Percentiles rank a stretch among this genome's conserved stretches.
Conservation (phyloP, 2,797 vertebrate genomes). For the Tadarida brasiliensis region DNA sequence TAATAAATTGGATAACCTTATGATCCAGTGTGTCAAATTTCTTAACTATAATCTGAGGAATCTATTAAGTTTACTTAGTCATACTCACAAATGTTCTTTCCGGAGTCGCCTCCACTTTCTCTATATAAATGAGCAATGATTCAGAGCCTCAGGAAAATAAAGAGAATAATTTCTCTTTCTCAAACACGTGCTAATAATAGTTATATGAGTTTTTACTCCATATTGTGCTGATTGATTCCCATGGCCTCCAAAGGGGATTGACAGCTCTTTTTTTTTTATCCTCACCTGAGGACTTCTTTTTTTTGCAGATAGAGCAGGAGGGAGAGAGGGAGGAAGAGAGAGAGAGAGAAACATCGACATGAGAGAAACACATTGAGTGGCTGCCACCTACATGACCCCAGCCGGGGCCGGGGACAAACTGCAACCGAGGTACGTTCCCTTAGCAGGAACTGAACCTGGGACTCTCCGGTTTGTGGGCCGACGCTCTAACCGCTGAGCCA, state of each 20-base stretch:
- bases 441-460: too few species aligned
- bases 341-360: too few species aligned
- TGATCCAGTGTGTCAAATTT: slow-evolving; percentile 60
- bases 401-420: too few species aligned
- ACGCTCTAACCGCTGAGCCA: too few species aligned
- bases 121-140: slow-evolving; percentile 76
- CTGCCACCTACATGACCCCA: too few species aligned
- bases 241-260: slow-evolving; percentile 40
- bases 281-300: too few species aligned
- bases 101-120: slow-evolving; percentile 73
- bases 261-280: background rate
- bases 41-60: slow-evolving; percentile 71
- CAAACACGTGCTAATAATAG: slow-evolving; percentile 66
- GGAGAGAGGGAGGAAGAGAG: too few species aligned
- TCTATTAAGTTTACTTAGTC: slow-evolving; percentile 83
- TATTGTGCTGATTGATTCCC: slow-evolving; percentile 57
- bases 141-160: slow-evolving; percentile 77
- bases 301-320: too few species aligned
- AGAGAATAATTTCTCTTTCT: slow-evolving; percentile 63
- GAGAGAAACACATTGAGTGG: too few species aligned
- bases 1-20: slow-evolving; percentile 65
- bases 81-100: slow-evolving; percentile 79
- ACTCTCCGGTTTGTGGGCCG: too few species aligned
- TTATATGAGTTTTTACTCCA: slow-evolving; percentile 37
- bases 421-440: too few species aligned